Evolutionary conservation across 1,140 invertebrate species (phyloP).

Genomic region (Atta colombica): DNA sequence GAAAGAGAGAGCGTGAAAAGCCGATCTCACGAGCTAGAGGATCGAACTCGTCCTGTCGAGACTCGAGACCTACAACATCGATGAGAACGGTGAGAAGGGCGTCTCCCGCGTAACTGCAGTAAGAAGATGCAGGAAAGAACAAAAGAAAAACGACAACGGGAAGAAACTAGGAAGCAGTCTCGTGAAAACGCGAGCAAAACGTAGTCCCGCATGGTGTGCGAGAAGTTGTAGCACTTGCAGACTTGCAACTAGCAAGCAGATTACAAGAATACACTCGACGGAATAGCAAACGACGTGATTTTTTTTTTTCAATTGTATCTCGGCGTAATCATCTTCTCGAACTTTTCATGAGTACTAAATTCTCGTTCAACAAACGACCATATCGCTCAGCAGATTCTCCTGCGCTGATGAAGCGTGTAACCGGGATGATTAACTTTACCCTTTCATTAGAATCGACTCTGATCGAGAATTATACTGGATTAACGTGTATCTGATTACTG

Average conservation of each 20-base stretch:
- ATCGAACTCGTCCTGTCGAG: slow-evolving; percentile 4
- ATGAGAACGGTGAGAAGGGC: background rate
- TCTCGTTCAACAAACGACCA: slow-evolving; percentile 10
- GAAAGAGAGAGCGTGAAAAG: slow-evolving; percentile 21
- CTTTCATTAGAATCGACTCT: background rate
- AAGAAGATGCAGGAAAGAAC: background rate
- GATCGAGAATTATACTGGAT: slow-evolving; percentile 22
- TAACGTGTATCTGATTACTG: background rate
- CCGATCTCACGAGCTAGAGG: background rate
- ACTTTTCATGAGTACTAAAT: slow-evolving; percentile 27
- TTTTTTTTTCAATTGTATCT: slow-evolving; percentile 60
- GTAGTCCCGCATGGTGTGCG: slow-evolving; percentile 1
- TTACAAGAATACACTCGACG: slow-evolving; percentile 13
- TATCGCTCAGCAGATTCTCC: background rate
- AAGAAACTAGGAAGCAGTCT: slow-evolving; percentile 79
- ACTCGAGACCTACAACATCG: background rate
- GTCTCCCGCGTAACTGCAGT: slow-evolving; percentile 33
- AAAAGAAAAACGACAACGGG: slow-evolving; percentile 45
- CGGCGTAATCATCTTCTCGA: slow-evolving; percentile 35
- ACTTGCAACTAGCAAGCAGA: slow-evolving; percentile 50
- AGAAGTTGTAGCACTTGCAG: slow-evolving; percentile 37
- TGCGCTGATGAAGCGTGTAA: slow-evolving; percentile 13
- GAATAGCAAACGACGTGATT: slow-evolving; percentile 63
- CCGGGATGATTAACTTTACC: slow-evolving; percentile 24
- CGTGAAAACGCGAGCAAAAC: slow-evolving; percentile 74